Percentiles rank a stretch among this genome's conserved stretches.
Conservation (phyloP, 2,797 vertebrate species). For the Takifugu rubripes region DNA sequence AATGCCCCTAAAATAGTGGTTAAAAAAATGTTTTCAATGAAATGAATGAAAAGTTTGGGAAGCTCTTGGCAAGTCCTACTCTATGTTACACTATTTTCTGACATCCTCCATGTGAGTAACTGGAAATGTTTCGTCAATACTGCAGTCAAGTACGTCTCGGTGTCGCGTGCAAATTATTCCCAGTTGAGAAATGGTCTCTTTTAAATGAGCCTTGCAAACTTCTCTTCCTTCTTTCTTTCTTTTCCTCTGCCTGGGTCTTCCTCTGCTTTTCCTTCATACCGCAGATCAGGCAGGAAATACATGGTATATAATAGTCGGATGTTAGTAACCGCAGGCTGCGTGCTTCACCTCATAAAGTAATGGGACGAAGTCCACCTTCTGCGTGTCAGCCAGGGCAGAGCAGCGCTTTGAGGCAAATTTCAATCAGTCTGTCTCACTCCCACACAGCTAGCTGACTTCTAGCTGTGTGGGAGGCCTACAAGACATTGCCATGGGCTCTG, state of each 20-base stretch:
- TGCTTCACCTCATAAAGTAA: slow-evolving; percentile 45
- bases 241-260: slow-evolving; percentile 3
- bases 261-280: slow-evolving; percentile 4
- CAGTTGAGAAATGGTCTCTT: slow-evolving; percentile 9
- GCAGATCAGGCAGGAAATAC: slow-evolving; percentile 16
- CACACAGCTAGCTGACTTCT: slow-evolving; percentile 57
- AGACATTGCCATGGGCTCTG: slow-evolving; percentile 57
- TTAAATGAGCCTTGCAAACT: slow-evolving; percentile 1
- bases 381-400: slow-evolving; percentile 52
- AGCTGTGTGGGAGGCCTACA: slow-evolving; percentile 68
- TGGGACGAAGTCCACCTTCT: slow-evolving; percentile 39
- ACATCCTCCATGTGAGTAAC: slow-evolving; percentile 32
- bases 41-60: neutral
- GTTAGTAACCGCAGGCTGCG: slow-evolving; percentile 31
- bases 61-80: slow-evolving; percentile 10
- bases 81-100: slow-evolving; percentile 15
- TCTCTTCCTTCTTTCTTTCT: slow-evolving; percentile 1
- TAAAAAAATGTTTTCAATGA: too few species aligned
- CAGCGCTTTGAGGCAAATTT: slow-evolving; percentile 56
- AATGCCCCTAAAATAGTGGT: too few species aligned
- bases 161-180: slow-evolving; percentile 7
- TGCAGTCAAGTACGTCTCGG: slow-evolving; percentile 1
- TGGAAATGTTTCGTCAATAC: slow-evolving; percentile 26
- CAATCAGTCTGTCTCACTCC: slow-evolving; percentile 67
- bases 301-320: slow-evolving; percentile 16